Conservation (phyloP, 2,888 invertebrate species). For the Ditula angustiorana region DNA sequence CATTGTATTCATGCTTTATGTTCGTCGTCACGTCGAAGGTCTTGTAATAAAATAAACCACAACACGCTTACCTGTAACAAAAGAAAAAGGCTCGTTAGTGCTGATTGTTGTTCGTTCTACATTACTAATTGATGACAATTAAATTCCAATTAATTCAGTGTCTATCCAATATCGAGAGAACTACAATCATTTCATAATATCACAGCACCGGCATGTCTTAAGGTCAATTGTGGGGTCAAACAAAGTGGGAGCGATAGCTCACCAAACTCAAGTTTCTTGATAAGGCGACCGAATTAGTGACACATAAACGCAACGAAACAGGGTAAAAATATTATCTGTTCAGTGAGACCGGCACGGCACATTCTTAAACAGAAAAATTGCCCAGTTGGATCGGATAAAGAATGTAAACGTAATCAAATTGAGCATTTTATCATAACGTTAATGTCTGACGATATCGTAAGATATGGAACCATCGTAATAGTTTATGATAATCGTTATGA, state of each 20-base stretch:
- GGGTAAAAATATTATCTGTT: constrained; percentile 12
- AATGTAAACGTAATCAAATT: constrained; percentile 24
- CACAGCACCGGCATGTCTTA: constrained; percentile 56
- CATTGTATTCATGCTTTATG: constrained; percentile 44
- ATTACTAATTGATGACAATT: constrained; percentile 32
- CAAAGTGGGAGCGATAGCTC: constrained; percentile 62
- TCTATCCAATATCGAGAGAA: constrained; percentile 37
- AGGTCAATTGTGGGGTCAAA: constrained; percentile 74
- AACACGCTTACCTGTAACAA: constrained; percentile 52
- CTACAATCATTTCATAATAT: constrained; percentile 59
- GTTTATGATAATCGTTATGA: constrained; percentile 50
- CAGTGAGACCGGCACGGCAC: background rate
- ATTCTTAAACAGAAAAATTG: constrained; percentile 4
- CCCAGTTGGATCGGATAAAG: background rate
- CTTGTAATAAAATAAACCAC: constrained; percentile 49
- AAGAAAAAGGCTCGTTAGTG: constrained; percentile 40
- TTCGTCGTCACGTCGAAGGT: constrained; percentile 58
- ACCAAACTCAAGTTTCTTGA: constrained; percentile 48
- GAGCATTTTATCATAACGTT: constrained; percentile 43
- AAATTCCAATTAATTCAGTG: constrained; percentile 38
- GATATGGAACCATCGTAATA: constrained; percentile 43
- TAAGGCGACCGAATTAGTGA: constrained; percentile 46
- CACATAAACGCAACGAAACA: constrained; percentile 35
- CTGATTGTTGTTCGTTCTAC: background rate
- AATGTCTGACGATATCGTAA: constrained; percentile 50